phyloP scores from a whole-genome alignment of 2,888 invertebrate genomes.

The Drosophila mettleri region DNA sequence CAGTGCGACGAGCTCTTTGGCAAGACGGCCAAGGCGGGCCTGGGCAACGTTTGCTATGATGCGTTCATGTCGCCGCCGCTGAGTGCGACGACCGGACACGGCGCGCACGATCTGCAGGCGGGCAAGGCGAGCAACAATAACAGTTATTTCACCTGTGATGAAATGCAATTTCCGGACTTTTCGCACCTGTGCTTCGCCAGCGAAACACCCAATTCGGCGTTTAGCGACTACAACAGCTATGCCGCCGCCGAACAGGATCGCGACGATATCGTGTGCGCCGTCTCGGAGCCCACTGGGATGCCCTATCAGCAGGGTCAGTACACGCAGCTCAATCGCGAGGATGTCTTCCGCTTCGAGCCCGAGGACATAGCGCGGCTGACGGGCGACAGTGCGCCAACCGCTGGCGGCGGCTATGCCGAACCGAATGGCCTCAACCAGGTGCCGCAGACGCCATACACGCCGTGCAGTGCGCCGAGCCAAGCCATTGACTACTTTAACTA shows the following conservation, averaged over 20 bases:
- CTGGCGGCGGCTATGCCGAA: constrained; percentile 35
- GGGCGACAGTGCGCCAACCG: constrained; percentile 8
- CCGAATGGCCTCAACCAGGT: constrained; percentile 44
- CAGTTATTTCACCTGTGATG: constrained; percentile 64
- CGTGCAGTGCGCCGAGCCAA: constrained; percentile 54
- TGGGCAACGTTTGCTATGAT: constrained; percentile 47
- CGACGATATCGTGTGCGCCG: constrained; percentile 68
- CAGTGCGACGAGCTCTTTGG: constrained; percentile 45
- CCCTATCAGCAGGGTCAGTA: constrained; percentile 75
- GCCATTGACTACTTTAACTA: constrained; percentile 85
- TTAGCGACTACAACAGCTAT: constrained; percentile 69
- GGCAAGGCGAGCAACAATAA: constrained; percentile 52
- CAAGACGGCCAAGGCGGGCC: constrained; percentile 35
- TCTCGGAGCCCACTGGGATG: constrained; percentile 46
- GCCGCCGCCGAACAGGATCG: constrained; percentile 52
- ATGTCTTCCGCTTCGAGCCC: constrained; percentile 85
- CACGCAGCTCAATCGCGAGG: constrained; percentile 74
- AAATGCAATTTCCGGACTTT: constrained; percentile 81
- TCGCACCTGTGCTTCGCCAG: constrained; percentile 77
- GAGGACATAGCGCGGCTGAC: constrained; percentile 84
- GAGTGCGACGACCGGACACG: constrained; percentile 62
- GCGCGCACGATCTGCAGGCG: constrained; percentile 67
- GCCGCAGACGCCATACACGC: constrained; percentile 69
- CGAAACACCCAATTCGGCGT: constrained; percentile 85
- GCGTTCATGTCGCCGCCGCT: constrained; percentile 76